phyloP scores from a whole-genome alignment of 2,888 invertebrate species.

The Plebejus anna region DNA sequence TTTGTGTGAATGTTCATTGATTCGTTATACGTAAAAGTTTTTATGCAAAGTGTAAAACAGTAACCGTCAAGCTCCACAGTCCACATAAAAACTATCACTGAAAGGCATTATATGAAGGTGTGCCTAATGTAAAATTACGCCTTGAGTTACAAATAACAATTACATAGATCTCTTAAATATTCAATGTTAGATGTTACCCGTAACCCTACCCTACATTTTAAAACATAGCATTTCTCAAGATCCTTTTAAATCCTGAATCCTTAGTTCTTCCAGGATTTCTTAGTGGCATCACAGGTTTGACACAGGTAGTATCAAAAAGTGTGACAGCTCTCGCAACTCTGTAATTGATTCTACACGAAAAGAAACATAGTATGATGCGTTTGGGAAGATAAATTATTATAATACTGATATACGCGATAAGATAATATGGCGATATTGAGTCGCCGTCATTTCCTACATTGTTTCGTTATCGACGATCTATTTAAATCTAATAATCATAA shows the following conservation, averaged over 20 bases:
- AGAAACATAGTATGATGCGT: background rate
- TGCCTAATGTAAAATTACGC: no score
- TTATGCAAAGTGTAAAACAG: no score
- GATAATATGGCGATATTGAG: background rate
- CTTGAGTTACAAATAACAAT: no score
- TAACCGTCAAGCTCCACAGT: no score
- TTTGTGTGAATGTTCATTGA: background rate
- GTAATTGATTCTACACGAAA: background rate
- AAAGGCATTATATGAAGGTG: no score
- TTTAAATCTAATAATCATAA: background rate
- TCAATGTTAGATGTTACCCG: no score
- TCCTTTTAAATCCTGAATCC: no score
- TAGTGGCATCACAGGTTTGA: no score
- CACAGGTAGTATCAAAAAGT: background rate
- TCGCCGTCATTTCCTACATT: slow-evolving; percentile 1
- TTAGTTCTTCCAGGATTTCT: background rate
- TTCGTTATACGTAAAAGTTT: background rate
- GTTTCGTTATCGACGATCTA: background rate
- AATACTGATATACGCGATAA: background rate
- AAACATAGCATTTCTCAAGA: no score
- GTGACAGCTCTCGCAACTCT: background rate
- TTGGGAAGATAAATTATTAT: background rate
- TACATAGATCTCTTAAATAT: no score
- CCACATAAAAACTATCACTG: no score
- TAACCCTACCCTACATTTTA: no score